Percentiles rank a stretch among this genome's conserved stretches.
phyloP scores from a whole-genome alignment of 2,888 invertebrate genomes.

The Lampropteryx suffumata region DNA sequence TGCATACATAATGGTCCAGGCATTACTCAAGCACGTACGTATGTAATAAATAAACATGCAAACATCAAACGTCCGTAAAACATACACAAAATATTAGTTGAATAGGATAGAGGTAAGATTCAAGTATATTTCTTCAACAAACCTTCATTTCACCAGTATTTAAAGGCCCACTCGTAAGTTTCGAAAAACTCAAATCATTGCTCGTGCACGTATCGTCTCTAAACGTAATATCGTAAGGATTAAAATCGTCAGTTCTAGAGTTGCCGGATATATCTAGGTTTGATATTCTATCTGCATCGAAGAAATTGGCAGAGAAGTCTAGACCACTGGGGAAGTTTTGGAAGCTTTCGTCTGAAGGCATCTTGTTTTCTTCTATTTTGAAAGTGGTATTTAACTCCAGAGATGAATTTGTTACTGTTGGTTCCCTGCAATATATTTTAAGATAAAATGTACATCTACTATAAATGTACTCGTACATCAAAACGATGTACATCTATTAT shows the following conservation, averaged over 20 bases:
- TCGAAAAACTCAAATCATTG: conserved; percentile 40
- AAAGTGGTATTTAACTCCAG: conserved; percentile 33
- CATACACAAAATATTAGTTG: too few relatives aligned
- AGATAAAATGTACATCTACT: neutral
- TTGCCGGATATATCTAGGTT: conserved; percentile 56
- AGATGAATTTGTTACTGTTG: conserved; percentile 13
- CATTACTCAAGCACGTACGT: too few relatives aligned
- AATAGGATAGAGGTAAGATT: too few relatives aligned
- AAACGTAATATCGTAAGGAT: conserved; percentile 41
- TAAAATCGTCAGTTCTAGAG: conserved; percentile 56
- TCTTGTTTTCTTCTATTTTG: conserved; percentile 49
- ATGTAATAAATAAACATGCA: too few relatives aligned
- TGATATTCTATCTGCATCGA: conserved; percentile 61
- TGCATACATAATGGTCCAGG: too few relatives aligned
- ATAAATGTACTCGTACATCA: neutral
- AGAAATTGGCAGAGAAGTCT: conserved; percentile 60
- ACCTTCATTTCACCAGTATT: conserved; percentile 22
- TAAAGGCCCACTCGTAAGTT: conserved; percentile 20
- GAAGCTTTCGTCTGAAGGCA: conserved; percentile 65
- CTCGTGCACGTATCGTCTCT: conserved; percentile 45
- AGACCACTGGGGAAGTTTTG: conserved; percentile 59
- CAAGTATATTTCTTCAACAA: neutral
- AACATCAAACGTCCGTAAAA: too few relatives aligned
- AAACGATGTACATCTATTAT: too few relatives aligned
- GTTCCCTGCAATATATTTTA: conserved; percentile 20